Percentiles rank a stretch among this genome's conserved stretches.
phyloP scores from a whole-genome alignment of 1,140 invertebrate species.

The Ganaspis sp. region DNA sequence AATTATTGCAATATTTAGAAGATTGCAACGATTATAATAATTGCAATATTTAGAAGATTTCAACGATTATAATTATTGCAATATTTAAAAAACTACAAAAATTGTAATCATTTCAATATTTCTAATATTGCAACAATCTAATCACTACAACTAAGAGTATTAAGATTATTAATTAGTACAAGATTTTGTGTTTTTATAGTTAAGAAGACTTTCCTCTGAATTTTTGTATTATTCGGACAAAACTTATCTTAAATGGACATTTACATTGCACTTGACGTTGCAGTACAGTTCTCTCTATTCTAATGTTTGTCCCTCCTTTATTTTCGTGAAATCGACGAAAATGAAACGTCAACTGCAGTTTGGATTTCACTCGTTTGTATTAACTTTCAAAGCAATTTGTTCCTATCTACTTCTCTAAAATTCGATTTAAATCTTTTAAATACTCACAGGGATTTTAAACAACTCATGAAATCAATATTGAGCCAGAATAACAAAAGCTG shows the following conservation, averaged over 20 bases:
- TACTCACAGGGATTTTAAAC: too few species aligned
- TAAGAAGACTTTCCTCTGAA: background rate
- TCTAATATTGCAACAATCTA: too few species aligned
- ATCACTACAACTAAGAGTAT: too few species aligned
- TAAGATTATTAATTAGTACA: too few species aligned
- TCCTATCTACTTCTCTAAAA: background rate
- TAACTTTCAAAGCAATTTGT: background rate
- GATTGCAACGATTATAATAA: too few species aligned
- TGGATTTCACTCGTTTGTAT: background rate
- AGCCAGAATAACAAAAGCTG: background rate
- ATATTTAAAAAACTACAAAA: too few species aligned
- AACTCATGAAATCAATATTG: background rate
- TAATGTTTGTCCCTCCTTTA: background rate
- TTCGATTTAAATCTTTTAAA: background rate
- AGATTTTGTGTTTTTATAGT: background rate
- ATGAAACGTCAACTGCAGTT: constrained; percentile 28
- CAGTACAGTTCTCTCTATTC: constrained; percentile 24
- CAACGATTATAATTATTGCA: too few species aligned
- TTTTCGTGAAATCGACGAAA: constrained; percentile 12
- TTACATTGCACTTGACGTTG: constrained; percentile 25
- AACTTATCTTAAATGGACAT: background rate
- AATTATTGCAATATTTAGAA: too few species aligned
- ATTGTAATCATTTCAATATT: too few species aligned
- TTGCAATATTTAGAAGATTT: too few species aligned
- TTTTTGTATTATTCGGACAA: background rate